Conservation (phyloP, 2,797 vertebrate species). For the Malurus splendens region DNA sequence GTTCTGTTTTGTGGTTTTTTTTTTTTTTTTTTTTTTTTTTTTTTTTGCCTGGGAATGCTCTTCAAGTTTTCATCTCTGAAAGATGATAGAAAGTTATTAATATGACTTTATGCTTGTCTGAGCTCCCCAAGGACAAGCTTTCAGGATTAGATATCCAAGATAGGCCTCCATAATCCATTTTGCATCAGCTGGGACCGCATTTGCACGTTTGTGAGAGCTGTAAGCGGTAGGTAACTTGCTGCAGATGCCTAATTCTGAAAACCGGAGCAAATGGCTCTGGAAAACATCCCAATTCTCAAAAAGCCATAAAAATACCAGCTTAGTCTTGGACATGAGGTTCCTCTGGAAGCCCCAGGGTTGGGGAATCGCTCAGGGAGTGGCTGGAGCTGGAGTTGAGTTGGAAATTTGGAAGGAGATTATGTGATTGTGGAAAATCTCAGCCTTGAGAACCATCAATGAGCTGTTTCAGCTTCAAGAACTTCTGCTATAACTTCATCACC, state of each 20-base stretch:
- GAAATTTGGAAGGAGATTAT: neutral
- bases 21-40: neutral
- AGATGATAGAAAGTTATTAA: conserved; percentile 44
- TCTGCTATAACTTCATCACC: neutral
- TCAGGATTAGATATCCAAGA: neutral
- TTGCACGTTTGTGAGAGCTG: neutral
- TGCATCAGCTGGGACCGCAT: neutral
- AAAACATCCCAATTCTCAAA: neutral
- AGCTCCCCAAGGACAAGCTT: conserved; percentile 10
- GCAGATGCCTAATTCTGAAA: neutral
- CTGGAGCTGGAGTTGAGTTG: neutral
- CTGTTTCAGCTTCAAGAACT: neutral
- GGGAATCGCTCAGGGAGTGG: neutral
- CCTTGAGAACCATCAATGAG: neutral
- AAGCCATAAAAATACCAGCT: neutral
- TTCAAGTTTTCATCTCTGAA: conserved; percentile 3
- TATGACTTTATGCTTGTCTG: conserved; percentile 17
- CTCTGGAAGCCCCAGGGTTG: neutral
- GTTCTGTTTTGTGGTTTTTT: neutral
- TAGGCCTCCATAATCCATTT: conserved; percentile 26
- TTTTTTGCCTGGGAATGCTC: neutral
- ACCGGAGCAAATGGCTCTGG: neutral
- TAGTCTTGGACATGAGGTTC: neutral
- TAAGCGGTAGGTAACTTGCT: neutral
- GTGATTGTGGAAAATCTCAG: neutral